phyloP scores from a whole-genome alignment of 2,113 vertebrate genomes.

The Takifugu bimaculatus region DNA sequence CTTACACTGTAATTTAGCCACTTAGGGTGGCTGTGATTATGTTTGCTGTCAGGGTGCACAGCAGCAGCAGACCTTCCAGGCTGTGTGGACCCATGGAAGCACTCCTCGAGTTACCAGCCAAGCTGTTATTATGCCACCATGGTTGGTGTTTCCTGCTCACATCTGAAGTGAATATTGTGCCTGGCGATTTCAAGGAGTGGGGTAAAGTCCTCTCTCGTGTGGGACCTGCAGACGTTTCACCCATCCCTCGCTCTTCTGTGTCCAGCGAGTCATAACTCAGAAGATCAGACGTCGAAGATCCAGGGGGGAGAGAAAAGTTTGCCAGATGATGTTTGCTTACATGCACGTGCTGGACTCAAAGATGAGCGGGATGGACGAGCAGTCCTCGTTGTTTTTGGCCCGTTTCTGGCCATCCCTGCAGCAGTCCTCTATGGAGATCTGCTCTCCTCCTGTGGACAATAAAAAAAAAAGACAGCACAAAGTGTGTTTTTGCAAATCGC shows the following conservation, averaged over 20 bases:
- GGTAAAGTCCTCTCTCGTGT: constrained; percentile 44
- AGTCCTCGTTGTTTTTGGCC: constrained; percentile 76
- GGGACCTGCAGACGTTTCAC: constrained; percentile 7
- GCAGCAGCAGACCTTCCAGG: constrained; percentile 26
- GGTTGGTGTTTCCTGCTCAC: constrained; percentile 43
- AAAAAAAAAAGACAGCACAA: background rate
- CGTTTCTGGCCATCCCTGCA: constrained; percentile 83
- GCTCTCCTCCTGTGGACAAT: constrained; percentile 45
- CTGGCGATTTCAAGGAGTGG: constrained; percentile 37
- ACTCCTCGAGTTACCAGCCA: constrained; percentile 52
- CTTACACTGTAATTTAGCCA: constrained; percentile 62
- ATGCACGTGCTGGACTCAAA: constrained; percentile 84
- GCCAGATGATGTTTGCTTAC: constrained; percentile 56
- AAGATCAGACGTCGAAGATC: too few relatives aligned
- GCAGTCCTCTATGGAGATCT: constrained; percentile 80
- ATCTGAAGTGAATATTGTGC: constrained; percentile 54
- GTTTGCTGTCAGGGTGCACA: constrained; percentile 53
- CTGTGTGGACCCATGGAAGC: constrained; percentile 47
- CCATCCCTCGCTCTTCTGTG: too few relatives aligned
- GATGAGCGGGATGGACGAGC: constrained; percentile 73
- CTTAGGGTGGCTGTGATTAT: constrained; percentile 52
- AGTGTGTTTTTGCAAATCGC: too few relatives aligned
- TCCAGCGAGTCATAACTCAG: background rate
- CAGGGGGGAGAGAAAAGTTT: background rate
- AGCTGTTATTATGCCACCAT: constrained; percentile 54